Evolutionary conservation across 2,888 invertebrate genomes (phyloP), one percentile per base, ranked within the genome.

Genomic region (Trilocha varians): DNA sequence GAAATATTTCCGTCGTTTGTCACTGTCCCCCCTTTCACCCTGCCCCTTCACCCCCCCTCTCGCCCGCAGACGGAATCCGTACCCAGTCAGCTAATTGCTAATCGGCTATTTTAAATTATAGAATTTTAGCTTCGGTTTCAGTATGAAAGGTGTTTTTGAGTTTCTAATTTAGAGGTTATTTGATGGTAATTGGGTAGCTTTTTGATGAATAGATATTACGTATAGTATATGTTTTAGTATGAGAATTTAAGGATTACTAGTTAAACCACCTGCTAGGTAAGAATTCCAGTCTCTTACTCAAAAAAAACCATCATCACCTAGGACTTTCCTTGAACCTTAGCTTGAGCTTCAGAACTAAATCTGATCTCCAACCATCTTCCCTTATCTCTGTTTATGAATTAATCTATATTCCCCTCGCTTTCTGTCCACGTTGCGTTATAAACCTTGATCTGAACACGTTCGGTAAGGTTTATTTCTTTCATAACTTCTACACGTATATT

Each of bases 1-100:
- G 64, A 65, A 60, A 60, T 64, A 65, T 65, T 50, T 52, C 55
- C 49, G 51, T 57, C 59, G 57, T 63, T 62, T 57, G 58, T 64
- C 65, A 63, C 47, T 53, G 61, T 64, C 59, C 50, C 46, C 49
- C 47, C 43, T 34, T 33, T 32, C 33, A 36, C 16, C 42, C 5
- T 32, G 33, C 8, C 13, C 8, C 5, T 32, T 2, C 36, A 17
- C 33, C 34, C 5, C 13, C 4, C 34, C 32, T 35, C 38, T 16
- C 38, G n/a, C 42, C 42, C 34, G 14, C 39, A 17, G 34, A 39
- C 35, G 16, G 38, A 38, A 38, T 42, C 42, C 42, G 38, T n/a
- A n/a, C n/a, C 32, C 34, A 34, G 43, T 25, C 25, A 25, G 43
- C 43, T 43, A 40, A 43, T 43, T 43, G 40, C 43, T 43, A 40